phyloP scores from a whole-genome alignment of 2,113 vertebrate species.

The Lepisosteus oculatus region DNA sequence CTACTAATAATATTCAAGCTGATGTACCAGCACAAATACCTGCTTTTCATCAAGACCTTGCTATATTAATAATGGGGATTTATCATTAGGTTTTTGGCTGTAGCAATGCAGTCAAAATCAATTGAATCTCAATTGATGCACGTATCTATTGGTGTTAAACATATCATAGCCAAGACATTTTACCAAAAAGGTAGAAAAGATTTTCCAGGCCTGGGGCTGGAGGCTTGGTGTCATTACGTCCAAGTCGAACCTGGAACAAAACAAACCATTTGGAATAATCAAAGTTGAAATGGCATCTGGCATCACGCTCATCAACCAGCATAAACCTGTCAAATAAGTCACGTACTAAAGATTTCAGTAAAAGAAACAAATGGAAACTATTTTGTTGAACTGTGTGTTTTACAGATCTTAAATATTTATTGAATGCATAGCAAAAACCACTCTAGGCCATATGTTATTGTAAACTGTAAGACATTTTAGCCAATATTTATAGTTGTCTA shows the following conservation, averaged over 20 bases:
- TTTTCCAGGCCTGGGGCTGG: constrained; percentile 65
- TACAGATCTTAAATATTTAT: no score
- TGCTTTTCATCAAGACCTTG: no score
- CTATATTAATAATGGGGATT: no score
- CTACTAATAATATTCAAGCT: no score
- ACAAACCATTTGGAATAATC: constrained; percentile 28
- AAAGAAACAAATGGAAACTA: constrained; percentile 45
- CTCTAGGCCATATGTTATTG: neutral
- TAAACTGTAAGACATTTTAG: neutral
- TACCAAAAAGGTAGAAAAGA: constrained; percentile 65
- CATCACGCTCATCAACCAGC: neutral
- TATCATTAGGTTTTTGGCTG: no score
- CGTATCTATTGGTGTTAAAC: constrained; percentile 20
- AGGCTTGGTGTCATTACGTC: constrained; percentile 55
- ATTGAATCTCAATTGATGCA: constrained; percentile 5
- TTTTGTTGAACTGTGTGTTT: constrained; percentile 24
- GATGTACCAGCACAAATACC: no score
- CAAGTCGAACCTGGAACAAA: constrained; percentile 55
- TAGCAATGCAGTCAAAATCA: neutral
- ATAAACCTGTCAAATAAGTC: neutral
- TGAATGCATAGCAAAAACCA: neutral
- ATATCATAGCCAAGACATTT: constrained; percentile 12
- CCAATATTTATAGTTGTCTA: neutral
- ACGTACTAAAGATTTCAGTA: neutral
- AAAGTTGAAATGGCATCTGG: constrained; percentile 9